Evolutionary conservation across 2,113 vertebrate genomes (phyloP).

Genomic region (Alosa alosa): DNA sequence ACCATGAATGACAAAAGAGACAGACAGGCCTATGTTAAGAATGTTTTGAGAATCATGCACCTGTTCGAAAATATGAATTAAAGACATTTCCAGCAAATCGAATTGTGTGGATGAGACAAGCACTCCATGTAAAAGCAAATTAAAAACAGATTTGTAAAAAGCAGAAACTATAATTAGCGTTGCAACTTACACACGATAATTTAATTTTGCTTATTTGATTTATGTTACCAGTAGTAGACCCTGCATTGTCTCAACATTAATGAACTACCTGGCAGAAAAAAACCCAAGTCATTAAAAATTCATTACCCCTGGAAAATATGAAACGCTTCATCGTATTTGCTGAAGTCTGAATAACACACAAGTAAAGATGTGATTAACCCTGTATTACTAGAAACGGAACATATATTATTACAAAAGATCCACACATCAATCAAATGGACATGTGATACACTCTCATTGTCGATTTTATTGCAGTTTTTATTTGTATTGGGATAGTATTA

Average conservation of each 20-base stretch:
- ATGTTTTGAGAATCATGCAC: background rate
- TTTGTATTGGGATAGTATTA: background rate
- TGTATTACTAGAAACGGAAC: background rate
- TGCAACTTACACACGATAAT: background rate
- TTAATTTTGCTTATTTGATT: background rate
- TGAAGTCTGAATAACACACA: background rate
- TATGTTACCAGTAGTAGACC: background rate
- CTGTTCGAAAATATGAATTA: background rate
- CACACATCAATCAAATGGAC: conserved; percentile 5
- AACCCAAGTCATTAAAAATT: background rate
- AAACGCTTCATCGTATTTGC: background rate
- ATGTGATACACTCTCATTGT: conserved; percentile 2
- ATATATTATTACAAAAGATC: background rate
- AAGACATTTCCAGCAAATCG: background rate
- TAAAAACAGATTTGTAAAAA: background rate
- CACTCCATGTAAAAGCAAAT: background rate
- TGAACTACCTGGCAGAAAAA: background rate
- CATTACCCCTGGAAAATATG: conserved; percentile 16
- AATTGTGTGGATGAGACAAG: background rate
- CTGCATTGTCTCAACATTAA: background rate
- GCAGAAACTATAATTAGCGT: background rate
- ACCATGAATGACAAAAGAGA: background rate
- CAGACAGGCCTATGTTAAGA: background rate
- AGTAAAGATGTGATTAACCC: background rate
- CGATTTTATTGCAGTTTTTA: background rate